A percentile compares a stretch with the other conserved stretches of the same genome.
Evolutionary conservation across 1,140 invertebrate species (phyloP).

Genomic region (Lepidurus couesii): DNA sequence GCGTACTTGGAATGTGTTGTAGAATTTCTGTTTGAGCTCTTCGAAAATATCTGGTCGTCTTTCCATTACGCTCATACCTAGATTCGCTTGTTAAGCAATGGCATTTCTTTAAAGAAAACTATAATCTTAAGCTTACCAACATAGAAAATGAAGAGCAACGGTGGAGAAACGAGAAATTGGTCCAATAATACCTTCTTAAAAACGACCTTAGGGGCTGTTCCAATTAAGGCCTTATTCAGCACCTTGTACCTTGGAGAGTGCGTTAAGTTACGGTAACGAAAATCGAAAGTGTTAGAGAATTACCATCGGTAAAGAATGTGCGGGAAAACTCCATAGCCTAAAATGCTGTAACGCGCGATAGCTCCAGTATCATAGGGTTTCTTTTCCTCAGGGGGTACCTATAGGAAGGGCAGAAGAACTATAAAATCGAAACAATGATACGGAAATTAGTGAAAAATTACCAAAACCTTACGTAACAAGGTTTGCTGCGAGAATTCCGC

Average conservation of each 20-base stretch:
- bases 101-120: slow-evolving; percentile 29
- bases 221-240: slow-evolving; percentile 62
- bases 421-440: background rate
- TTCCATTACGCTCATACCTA: slow-evolving; percentile 68
- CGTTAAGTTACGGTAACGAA: slow-evolving; percentile 4
- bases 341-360: slow-evolving; percentile 53
- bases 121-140: slow-evolving; percentile 51
- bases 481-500: slow-evolving; percentile 72
- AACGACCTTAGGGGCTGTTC: slow-evolving; percentile 56
- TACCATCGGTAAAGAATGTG: slow-evolving; percentile 59
- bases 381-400: slow-evolving; percentile 44
- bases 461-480: slow-evolving; percentile 57
- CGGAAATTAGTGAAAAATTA: slow-evolving; percentile 41
- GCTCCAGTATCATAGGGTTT: slow-evolving; percentile 51
- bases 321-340: slow-evolving; percentile 55
- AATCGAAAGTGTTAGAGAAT: slow-evolving; percentile 38
- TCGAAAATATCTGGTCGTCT: slow-evolving; percentile 57
- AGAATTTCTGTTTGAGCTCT: slow-evolving; percentile 64
- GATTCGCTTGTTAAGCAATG: slow-evolving; percentile 33
- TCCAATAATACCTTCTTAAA: slow-evolving; percentile 66
- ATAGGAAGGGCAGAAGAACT: slow-evolving; percentile 38
- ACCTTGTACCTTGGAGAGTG: slow-evolving; percentile 65
- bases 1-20: slow-evolving; percentile 59
- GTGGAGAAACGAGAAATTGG: slow-evolving; percentile 68
- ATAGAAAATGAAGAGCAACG: slow-evolving; percentile 62